Evolutionary conservation across 2,888 invertebrate species (phyloP).

Genomic region (Drosophila conformis): DNA sequence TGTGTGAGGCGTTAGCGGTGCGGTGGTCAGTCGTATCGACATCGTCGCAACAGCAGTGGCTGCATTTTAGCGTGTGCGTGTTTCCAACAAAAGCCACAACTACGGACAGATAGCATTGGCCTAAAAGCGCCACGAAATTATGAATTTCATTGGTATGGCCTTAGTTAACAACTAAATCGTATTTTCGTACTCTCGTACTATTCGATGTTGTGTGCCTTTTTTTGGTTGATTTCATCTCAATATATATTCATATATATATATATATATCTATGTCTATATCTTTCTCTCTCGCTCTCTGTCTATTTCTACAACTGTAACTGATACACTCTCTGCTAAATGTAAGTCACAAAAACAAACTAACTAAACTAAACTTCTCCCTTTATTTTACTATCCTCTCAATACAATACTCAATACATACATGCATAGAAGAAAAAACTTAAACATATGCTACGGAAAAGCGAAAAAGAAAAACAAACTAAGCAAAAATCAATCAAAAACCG

Average conservation of each 20-base stretch:
- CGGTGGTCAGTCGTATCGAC: slow-evolving; percentile 55
- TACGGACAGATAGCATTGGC: slow-evolving; percentile 85
- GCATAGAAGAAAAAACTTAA: slow-evolving; percentile 15
- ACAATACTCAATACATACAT: neutral
- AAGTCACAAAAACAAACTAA: slow-evolving; percentile 50
- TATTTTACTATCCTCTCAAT: slow-evolving; percentile 3
- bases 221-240: slow-evolving; percentile 27
- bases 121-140: slow-evolving; percentile 85
- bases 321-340: slow-evolving; percentile 62
- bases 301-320: slow-evolving; percentile 40
- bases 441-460: slow-evolving; percentile 55
- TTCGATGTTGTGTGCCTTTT: slow-evolving; percentile 39
- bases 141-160: slow-evolving; percentile 85
- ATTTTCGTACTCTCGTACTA: neutral
- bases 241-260: slow-evolving; percentile 20
- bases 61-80: slow-evolving; percentile 37
- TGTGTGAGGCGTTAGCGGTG: slow-evolving; percentile 48
- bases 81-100: slow-evolving; percentile 49
- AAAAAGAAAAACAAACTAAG: slow-evolving; percentile 15
- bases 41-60: slow-evolving; percentile 48
- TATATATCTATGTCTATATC: slow-evolving; percentile 24
- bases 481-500: slow-evolving; percentile 62
- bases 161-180: slow-evolving; percentile 1
- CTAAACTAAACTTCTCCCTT: slow-evolving; percentile 15
- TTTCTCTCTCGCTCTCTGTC: slow-evolving; percentile 35